These are phyloP conservation scores for Zygaena filipendulae DNA, from an alignment of 2,888 invertebrate genomes.

Conservation along the genomic window DNA sequence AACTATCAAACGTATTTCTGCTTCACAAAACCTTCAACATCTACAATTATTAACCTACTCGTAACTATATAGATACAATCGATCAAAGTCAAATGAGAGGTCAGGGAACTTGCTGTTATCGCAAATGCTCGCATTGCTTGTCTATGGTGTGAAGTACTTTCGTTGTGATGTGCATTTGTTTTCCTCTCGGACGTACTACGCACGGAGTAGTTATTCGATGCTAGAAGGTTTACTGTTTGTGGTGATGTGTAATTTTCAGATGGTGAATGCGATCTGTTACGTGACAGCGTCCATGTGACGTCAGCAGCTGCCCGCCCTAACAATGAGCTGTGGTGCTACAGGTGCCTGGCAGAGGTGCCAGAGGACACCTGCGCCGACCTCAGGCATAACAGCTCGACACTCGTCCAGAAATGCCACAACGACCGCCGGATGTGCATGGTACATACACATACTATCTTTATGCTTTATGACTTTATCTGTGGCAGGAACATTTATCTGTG, in stretches of 20 bases:
- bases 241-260: slow-evolving; percentile 44
- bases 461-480: neutral
- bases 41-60: neutral
- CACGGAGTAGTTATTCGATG: too few species aligned
- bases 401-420: slow-evolving; percentile 79
- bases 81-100: too few species aligned
- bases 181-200: too few species aligned
- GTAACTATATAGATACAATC: neutral
- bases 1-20: slow-evolving; percentile 3
- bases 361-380: slow-evolving; percentile 79
- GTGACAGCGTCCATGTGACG: slow-evolving; percentile 78
- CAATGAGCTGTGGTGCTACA: slow-evolving; percentile 85
- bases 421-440: slow-evolving; percentile 86
- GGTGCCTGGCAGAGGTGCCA: slow-evolving; percentile 81
- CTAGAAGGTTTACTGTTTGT: too few species aligned
- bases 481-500: too few species aligned
- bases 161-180: too few species aligned
- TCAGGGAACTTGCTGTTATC: too few species aligned
- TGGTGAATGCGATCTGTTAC: slow-evolving; percentile 45
- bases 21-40: neutral
- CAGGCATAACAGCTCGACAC: slow-evolving; percentile 64
- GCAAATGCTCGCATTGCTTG: too few species aligned
- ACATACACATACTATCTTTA: slow-evolving; percentile 19
- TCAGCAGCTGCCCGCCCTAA: slow-evolving; percentile 81
- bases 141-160: too few species aligned